Base-by-base conservation (phyloP, 64 coral and sea anemone genomes). In the Montipora efflorescens region DNA sequence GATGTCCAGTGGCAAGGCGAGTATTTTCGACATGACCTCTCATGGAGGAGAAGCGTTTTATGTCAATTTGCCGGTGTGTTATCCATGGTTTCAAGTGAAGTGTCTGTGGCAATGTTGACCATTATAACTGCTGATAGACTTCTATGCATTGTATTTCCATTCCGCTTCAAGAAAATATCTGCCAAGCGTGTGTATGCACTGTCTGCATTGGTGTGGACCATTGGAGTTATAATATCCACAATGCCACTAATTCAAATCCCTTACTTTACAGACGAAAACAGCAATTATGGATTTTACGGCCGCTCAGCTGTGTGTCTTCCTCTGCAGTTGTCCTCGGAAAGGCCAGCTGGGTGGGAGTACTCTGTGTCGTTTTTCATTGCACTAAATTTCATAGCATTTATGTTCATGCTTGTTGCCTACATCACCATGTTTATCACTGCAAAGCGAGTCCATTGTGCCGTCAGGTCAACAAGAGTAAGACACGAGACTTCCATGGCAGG, bases 301-400 rank as follows among this genome's bases (percentile, higher is more conserved):
- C 76, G 78, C 22, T 94, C 92, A 13, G 86, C 92, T 8, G 76
- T 94, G 12, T 94, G 92, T 53, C 92, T 94, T 80, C 92, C 92
- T n/a, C 84, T 94, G 14, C 92, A 89, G 28, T 85, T 94, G 2
- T 89, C 92, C 21, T 59, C 68, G 20, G 86, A 88, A 18, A 76
- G 75, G 28, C 67, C 72, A 43, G 84, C 86, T 48, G 92, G 92
- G 11, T 94, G 92, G 92, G 85, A 94, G 52, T 94, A 80, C 49
- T 62, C 84, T 11, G 87, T 94, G 11, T 51, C 22, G 2, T 74
- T 89, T 22, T 94, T 89, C 5, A 82, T 94, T 28, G 86, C 14
- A 11, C 49, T 94, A 13, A 94, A 94, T 47, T 69, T 80, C 73
- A 85, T 25, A 20, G 67, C 92, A 49, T 94, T 94, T 50, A 75